A percentile compares a stretch with the other conserved stretches of the same genome.
Evolutionary conservation across 2,797 vertebrate species (phyloP).

Genomic region (Sebastes alutus): DNA sequence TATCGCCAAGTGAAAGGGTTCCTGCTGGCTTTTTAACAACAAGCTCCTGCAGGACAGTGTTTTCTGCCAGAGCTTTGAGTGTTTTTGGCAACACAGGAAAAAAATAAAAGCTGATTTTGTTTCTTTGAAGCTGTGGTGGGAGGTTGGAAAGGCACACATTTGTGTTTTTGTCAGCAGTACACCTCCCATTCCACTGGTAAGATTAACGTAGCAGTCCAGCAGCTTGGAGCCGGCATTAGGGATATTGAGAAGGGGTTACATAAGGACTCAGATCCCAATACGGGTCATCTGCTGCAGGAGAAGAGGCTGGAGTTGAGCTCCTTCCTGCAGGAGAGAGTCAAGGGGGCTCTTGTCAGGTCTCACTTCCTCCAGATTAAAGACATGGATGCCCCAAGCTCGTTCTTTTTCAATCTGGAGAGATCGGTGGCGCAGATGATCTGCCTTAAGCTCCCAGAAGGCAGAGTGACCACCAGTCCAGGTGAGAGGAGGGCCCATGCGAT

Average conservation of each 20-base stretch:
- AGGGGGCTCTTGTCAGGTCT: not conserved
- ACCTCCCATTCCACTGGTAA: not conserved
- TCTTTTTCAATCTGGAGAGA: not conserved
- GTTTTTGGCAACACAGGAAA: not conserved
- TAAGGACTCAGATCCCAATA: not conserved
- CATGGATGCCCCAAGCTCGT: not conserved
- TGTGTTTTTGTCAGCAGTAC: not conserved
- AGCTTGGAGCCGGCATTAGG: not conserved
- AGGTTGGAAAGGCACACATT: not conserved
- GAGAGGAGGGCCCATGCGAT: not conserved
- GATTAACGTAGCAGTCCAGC: not conserved
- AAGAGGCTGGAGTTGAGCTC: not conserved
- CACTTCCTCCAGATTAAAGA: not conserved
- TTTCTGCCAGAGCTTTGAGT: not conserved
- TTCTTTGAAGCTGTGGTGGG: not conserved
- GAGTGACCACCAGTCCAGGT: not conserved
- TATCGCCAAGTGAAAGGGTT: too few species aligned
- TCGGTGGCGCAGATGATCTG: not conserved
- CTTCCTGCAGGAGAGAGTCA: not conserved
- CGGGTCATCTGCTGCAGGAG: not conserved
- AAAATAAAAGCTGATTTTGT: not conserved
- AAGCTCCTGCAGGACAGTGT: not conserved
- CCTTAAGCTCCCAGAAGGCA: not conserved
- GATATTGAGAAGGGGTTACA: not conserved
- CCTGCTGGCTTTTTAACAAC: too few species aligned